Evolutionary conservation across 2,888 invertebrate species (phyloP), one percentile per base, ranked within the genome.

Genomic region (Clepsis dumicolana): DNA sequence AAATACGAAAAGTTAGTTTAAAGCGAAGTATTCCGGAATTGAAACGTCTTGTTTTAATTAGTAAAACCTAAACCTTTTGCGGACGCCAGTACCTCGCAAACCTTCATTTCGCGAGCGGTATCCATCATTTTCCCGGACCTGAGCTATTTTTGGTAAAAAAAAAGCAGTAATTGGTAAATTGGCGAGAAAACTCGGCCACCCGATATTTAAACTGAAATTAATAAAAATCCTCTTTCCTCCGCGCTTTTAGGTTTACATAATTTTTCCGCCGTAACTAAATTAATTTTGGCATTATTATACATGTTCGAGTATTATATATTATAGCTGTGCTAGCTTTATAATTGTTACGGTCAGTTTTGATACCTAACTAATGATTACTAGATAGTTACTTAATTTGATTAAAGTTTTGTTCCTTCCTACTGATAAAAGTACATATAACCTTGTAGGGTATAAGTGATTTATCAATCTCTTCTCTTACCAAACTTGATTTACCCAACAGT

Each of bases 161-260:
- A 61, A 25, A 25, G 14, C 48, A 24, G 53, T 61, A 54, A 54
- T 61, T 61, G 66, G 18, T 44, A 48, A 61, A 66, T 66, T 66
- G 54, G 54, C 66, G 66, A 25, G 25, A 61, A 61, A 12, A 35
- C 44, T 35, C 44, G 24, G 18, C 44, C 24, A 21, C 24, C 66
- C 61, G 66, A 61, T 61, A 44, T 66, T 65, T 59, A 65, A 41
- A 59, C 65, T 35, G 50, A 65, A 59, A 65, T 65, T 65, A 65
- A 65, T 59, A 65, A 65, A 65, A 59, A 38, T 50, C 53, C 29
- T 44, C 21, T 14, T 50, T 27, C 54, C 54, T 24, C 52, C 52
- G 18, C 41, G 24, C 35, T 24, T 57, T 59, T 65, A 18, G 52
- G 59, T 52, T 38, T 59, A 21, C 50, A 65, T 59, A 59, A 59